These are phyloP conservation scores for Cryptus viduatorius DNA, from an alignment of 2,888 invertebrate species.

Conservation along the genomic window DNA sequence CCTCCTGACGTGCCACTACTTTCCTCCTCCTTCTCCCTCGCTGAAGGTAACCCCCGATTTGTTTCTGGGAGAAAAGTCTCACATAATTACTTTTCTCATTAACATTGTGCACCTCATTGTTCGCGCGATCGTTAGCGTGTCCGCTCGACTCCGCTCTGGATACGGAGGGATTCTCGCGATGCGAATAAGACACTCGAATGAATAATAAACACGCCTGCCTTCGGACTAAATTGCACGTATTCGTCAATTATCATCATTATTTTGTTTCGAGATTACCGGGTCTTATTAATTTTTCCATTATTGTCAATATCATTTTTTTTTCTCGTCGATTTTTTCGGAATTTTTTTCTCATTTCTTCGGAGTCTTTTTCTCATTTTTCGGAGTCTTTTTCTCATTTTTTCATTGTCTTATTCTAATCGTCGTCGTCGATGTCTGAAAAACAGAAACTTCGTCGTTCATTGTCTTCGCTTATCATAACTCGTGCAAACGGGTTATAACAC, in stretches of 20 bases:
- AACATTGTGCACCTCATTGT: slow-evolving; percentile 81
- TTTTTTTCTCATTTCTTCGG: background rate
- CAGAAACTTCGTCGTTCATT: slow-evolving; percentile 39
- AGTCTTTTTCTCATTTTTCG: background rate
- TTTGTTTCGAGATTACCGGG: slow-evolving; percentile 15
- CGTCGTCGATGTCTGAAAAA: slow-evolving; percentile 35
- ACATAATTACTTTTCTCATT: slow-evolving; percentile 83
- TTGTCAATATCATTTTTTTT: background rate
- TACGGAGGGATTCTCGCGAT: slow-evolving; percentile 31
- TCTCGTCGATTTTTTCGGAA: background rate
- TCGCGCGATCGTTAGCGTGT: slow-evolving; percentile 69
- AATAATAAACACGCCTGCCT: slow-evolving; percentile 75
- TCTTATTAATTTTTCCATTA: background rate
- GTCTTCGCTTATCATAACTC: slow-evolving; percentile 22
- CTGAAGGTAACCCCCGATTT: slow-evolving; percentile 40
- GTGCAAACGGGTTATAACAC: slow-evolving; percentile 37
- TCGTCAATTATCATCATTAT: slow-evolving; percentile 76
- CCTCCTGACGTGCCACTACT: background rate
- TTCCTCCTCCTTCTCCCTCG: background rate
- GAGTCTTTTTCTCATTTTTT: background rate
- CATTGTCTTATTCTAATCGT: background rate
- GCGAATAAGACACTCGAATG: slow-evolving; percentile 70
- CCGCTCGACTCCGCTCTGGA: slow-evolving; percentile 35
- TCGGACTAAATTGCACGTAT: slow-evolving; percentile 76
- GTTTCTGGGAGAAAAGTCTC: slow-evolving; percentile 77